Conservation (phyloP, 2,888 invertebrate species). For the Caenorhabditis sp. region DNA sequence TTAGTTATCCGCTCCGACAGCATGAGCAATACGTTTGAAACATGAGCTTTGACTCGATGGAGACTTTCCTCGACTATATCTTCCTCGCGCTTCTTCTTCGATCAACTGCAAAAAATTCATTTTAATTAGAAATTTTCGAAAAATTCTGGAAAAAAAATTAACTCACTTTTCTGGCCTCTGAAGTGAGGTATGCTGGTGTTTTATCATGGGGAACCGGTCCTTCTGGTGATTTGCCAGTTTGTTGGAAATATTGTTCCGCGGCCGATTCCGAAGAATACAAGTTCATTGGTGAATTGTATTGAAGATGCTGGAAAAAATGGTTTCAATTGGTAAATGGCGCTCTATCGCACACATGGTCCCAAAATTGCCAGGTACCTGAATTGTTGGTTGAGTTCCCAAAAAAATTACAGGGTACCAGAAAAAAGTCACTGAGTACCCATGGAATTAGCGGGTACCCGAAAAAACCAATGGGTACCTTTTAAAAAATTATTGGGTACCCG, state of each 20-base stretch:
- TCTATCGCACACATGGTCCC: too few relatives aligned
- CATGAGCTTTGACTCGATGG: slow-evolving; percentile 60
- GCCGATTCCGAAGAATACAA: slow-evolving; percentile 64
- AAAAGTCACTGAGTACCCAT: too few relatives aligned
- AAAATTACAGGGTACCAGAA: too few relatives aligned
- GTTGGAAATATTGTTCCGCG: slow-evolving; percentile 64
- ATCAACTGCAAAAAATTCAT: slow-evolving; percentile 39
- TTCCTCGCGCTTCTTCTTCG: slow-evolving; percentile 54
- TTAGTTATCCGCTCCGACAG: slow-evolving; percentile 44
- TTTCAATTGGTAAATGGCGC: too few relatives aligned
- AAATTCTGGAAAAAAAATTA: not conserved
- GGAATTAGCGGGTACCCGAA: too few relatives aligned
- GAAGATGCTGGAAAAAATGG: slow-evolving; percentile 55
- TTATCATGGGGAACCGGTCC: slow-evolving; percentile 19
- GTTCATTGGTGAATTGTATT: slow-evolving; percentile 69
- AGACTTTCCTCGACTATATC: slow-evolving; percentile 44
- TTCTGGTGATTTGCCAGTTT: slow-evolving; percentile 55
- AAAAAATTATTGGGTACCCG: too few relatives aligned
- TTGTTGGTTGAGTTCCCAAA: too few relatives aligned
- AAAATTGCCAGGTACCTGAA: too few relatives aligned
- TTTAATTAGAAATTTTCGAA: not conserved
- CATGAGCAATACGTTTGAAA: slow-evolving; percentile 61
- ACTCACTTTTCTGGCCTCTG: slow-evolving; percentile 46
- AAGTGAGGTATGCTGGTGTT: slow-evolving; percentile 49
- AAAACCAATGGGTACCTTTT: too few relatives aligned